phyloP scores from a whole-genome alignment of 2,797 vertebrate genomes.

The Artibeus lituratus region DNA sequence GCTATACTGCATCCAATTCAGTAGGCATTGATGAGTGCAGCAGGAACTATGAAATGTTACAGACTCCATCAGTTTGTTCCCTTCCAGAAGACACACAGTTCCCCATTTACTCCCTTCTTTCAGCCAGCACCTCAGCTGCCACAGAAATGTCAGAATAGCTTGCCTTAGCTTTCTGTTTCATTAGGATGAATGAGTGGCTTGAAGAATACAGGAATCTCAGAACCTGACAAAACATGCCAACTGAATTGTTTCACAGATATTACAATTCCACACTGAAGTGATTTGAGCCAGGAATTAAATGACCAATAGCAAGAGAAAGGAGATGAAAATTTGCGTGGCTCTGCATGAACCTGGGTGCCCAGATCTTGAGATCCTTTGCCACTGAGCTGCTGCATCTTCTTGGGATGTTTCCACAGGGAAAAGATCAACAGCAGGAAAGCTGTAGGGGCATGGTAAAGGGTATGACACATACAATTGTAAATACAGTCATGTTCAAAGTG shows the following conservation, averaged over 20 bases:
- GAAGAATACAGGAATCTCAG: background rate
- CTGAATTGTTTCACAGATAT: fast-evolving
- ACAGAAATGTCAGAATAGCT: background rate
- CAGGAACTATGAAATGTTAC: background rate
- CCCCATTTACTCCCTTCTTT: background rate
- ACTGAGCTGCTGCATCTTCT: background rate
- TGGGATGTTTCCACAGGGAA: slow-evolving; percentile 45
- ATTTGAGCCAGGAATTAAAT: background rate
- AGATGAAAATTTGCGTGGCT: background rate
- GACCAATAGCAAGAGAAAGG: slow-evolving; percentile 26
- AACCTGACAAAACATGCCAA: fast-evolving
- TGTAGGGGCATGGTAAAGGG: background rate
- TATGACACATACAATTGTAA: background rate
- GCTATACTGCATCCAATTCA: background rate
- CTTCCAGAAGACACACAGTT: background rate
- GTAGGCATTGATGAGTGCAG: background rate
- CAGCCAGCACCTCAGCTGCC: background rate
- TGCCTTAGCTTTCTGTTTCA: slow-evolving; percentile 44
- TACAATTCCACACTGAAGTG: background rate
- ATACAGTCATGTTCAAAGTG: background rate
- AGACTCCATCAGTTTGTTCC: background rate
- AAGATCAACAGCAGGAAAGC: slow-evolving; percentile 16
- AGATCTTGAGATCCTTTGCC: background rate
- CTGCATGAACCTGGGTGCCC: background rate
- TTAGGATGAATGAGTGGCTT: slow-evolving; percentile 47